Base-by-base conservation (phyloP, 2,113 vertebrate genomes). In the Ophthalmolycus amberensis region DNA sequence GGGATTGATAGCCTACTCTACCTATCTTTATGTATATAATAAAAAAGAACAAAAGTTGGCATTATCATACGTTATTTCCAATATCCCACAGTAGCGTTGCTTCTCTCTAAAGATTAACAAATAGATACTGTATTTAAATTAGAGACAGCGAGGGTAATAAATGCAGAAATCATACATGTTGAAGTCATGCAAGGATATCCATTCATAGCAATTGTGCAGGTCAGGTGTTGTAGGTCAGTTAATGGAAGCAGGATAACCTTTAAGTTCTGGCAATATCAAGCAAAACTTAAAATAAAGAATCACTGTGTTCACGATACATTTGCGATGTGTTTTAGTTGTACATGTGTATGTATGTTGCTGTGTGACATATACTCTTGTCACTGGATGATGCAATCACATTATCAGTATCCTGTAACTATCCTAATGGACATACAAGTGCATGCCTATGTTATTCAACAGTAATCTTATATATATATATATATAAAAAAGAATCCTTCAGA, bases 81-180 rank as follows among this genome's bases (percentile, higher is more conserved):
- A 78, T 56, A 8, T 68, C 42, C 38, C 58, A 18, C 5, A 0
- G 12, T 60, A 34, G 10, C 8, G 7, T 42, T 25, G 1, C 10
- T 27, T 58, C 9, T 14, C 40, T n/a, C 25, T 16, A 32, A 34
- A 42, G 12, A 64, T 20, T 0, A 59, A 1, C 22, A 44, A 59
- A 63, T 46, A 48, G 37, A 15, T 6, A 46, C 18, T 22, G 3
- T 54, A 68, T 34, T 40, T 56, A 6, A 67, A 67, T 46, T 54
- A 40, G 44, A 48, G 29, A 11, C 46, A 54, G 20, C 25, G 25
- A 56, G n/a, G 16, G 62, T 50, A 18, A 63, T 40, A 20, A 11
- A 70, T 67, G 34, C 34, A 66, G 58, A 71, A 64, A 75, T 81
- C 65, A 80, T 9, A 50, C 32, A 59, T 52, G 15, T 20, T 1